Evolutionary conservation across 1,140 invertebrate genomes (phyloP).

Genomic region (Ptiloglossa arizonensis): DNA sequence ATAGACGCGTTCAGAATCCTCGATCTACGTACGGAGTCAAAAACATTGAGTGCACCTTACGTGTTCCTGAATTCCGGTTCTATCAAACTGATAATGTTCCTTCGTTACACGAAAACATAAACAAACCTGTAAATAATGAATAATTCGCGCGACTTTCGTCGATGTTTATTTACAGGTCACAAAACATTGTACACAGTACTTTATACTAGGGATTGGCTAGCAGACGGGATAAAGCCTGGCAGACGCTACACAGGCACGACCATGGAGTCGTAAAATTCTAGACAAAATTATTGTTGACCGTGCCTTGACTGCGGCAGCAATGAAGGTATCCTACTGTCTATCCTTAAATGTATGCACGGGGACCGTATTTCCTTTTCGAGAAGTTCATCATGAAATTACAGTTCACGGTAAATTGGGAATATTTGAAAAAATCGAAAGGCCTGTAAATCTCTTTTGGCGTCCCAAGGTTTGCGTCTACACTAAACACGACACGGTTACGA

Average conservation of each 20-base stretch:
- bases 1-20: constrained; percentile 55
- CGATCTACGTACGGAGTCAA: constrained; percentile 54
- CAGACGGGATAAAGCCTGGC: background rate
- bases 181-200: background rate
- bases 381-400: background rate
- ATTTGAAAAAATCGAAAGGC: background rate
- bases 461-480: background rate
- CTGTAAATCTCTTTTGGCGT: background rate
- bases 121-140: constrained; percentile 45
- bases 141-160: constrained; percentile 3
- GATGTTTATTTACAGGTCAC: constrained; percentile 8
- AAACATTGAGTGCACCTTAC: constrained; percentile 63
- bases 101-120: constrained; percentile 24
- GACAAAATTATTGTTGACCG: constrained; percentile 10
- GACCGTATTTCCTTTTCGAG: background rate
- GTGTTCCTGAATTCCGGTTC: constrained; percentile 45
- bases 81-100: constrained; percentile 47
- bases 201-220: background rate
- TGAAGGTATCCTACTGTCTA: background rate
- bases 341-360: background rate
- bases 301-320: constrained; percentile 1
- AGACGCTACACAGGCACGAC: background rate
- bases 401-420: constrained; percentile 6
- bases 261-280: constrained; percentile 4
- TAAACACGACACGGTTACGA: background rate